These are phyloP conservation scores for Sander vitreus DNA, from an alignment of 2,113 vertebrate species.

Conservation along the genomic window DNA sequence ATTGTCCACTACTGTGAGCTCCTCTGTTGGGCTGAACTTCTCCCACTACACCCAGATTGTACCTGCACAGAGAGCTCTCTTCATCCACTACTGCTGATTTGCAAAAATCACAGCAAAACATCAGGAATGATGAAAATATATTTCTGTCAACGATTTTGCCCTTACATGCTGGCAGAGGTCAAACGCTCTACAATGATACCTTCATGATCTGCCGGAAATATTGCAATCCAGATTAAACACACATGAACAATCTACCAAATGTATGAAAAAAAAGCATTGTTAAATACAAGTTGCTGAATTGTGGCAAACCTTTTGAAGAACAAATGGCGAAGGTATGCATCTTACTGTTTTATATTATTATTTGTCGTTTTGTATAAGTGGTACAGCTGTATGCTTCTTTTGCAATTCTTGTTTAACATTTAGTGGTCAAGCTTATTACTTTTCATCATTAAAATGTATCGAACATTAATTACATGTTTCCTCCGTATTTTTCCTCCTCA, in stretches of 20 bases:
- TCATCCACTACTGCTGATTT: neutral
- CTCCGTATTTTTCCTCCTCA: neutral
- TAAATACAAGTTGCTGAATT: neutral
- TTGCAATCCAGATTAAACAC: neutral
- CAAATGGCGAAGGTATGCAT: too few species aligned
- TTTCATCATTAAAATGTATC: neutral
- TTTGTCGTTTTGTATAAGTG: neutral
- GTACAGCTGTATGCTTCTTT: neutral
- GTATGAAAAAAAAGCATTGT: neutral
- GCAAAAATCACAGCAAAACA: neutral
- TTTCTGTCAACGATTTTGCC: constrained; percentile 11
- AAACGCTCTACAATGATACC: neutral
- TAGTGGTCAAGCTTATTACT: neutral
- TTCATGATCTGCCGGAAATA: neutral
- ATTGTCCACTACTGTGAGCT: constrained; percentile 21
- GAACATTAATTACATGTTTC: neutral
- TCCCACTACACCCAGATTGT: constrained; percentile 69
- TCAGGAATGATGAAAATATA: neutral
- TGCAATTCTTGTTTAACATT: neutral
- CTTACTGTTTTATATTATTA: neutral
- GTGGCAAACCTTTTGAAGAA: neutral
- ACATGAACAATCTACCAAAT: too few species aligned
- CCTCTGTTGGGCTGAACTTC: constrained; percentile 63
- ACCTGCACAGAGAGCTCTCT: constrained; percentile 33
- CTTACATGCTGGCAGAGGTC: constrained; percentile 9